Conservation (phyloP, 2,113 vertebrate genomes). For the Phalacrocorax pelagicus region DNA sequence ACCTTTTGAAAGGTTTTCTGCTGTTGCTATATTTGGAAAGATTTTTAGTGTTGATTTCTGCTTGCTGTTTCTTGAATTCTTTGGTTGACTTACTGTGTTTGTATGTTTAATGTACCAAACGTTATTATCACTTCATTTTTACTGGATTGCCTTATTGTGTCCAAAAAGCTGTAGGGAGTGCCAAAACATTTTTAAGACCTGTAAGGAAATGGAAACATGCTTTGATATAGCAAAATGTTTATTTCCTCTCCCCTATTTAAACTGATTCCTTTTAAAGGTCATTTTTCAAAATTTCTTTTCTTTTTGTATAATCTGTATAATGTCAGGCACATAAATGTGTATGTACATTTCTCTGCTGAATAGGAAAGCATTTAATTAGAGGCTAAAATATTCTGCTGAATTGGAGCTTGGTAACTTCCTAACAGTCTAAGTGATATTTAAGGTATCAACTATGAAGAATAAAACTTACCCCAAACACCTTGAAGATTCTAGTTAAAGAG, state of each 20-base stretch:
- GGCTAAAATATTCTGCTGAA: slow-evolving; percentile 9
- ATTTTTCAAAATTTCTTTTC: background rate
- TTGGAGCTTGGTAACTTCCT: background rate
- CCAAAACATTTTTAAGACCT: background rate
- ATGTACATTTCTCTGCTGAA: background rate
- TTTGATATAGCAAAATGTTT: background rate
- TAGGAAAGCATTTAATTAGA: background rate
- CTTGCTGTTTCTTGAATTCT: background rate
- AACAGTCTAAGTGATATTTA: background rate
- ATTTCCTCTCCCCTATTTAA: background rate
- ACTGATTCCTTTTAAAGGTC: background rate
- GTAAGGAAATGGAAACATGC: background rate
- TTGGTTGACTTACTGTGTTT: background rate
- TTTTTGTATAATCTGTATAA: background rate
- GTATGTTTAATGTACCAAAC: background rate
- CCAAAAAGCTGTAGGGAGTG: background rate
- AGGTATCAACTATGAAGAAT: background rate
- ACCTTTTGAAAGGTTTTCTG: background rate
- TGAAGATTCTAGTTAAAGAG: background rate
- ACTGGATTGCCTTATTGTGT: background rate
- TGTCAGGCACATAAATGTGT: background rate
- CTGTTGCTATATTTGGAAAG: background rate
- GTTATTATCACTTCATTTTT: background rate
- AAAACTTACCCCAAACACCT: slow-evolving; percentile 1
- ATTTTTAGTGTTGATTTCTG: background rate